phyloP scores from a whole-genome alignment of 2,888 invertebrate genomes.

The Acrobasis repandana region DNA sequence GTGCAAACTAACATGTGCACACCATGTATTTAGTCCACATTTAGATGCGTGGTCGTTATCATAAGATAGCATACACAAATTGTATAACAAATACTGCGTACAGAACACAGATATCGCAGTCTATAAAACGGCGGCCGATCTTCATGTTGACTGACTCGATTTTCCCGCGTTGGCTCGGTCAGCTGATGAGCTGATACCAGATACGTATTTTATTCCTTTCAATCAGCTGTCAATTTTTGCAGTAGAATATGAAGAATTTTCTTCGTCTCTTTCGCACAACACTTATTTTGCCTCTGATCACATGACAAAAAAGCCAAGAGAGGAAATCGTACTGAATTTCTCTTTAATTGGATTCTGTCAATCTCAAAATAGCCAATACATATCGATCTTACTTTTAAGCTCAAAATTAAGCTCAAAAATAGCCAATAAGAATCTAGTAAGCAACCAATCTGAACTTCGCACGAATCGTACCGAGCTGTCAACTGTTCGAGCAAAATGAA shows the following conservation, averaged over 20 bases:
- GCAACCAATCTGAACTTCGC: slow-evolving; percentile 57
- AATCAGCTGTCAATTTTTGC: slow-evolving; percentile 43
- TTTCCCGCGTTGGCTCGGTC: slow-evolving; percentile 43
- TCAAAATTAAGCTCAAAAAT: slow-evolving; percentile 32
- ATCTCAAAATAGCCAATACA: slow-evolving; percentile 43
- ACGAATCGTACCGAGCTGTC: slow-evolving; percentile 44
- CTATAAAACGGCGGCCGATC: slow-evolving; percentile 12
- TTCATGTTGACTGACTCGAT: slow-evolving; percentile 24
- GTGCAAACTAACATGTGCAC: not conserved
- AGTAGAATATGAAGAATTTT: slow-evolving; percentile 31
- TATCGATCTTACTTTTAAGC: slow-evolving; percentile 38
- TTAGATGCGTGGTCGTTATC: slow-evolving; percentile 37
- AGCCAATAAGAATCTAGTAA: slow-evolving; percentile 45
- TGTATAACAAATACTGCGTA: too few species aligned
- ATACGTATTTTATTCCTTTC: slow-evolving; percentile 31
- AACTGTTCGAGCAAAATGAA: slow-evolving; percentile 50
- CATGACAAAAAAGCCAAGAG: slow-evolving; percentile 37
- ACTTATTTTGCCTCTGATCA: slow-evolving; percentile 46
- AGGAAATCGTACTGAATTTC: slow-evolving; percentile 29
- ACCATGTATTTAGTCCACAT: slow-evolving; percentile 32
- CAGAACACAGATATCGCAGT: slow-evolving; percentile 12
- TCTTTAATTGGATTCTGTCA: slow-evolving; percentile 20
- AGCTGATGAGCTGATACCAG: too few species aligned
- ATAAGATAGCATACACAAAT: slow-evolving; percentile 27
- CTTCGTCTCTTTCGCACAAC: slow-evolving; percentile 47